A percentile compares a stretch with the other conserved stretches of the same genome.
Conservation (phyloP, 2,888 invertebrate genomes). For the Hedychridium roseum region DNA sequence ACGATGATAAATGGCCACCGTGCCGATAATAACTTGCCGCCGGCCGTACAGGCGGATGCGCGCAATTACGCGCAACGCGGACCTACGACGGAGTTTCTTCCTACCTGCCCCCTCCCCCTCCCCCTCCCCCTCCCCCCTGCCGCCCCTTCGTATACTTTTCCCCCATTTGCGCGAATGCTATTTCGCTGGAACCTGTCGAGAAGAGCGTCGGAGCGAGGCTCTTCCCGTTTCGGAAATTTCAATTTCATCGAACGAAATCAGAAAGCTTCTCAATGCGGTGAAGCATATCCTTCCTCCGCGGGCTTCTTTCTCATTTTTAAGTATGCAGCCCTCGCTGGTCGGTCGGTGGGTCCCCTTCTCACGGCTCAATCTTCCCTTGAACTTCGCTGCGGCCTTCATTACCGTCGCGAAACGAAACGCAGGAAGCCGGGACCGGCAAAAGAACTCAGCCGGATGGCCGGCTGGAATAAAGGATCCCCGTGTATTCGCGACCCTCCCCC, state of each 20-base stretch:
- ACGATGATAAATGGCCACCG: conserved; percentile 32
- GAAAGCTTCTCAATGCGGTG: too few relatives aligned
- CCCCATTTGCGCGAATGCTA: too few relatives aligned
- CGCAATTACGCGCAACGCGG: conserved; percentile 33
- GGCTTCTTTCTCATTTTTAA: not conserved
- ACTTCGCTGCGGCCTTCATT: conserved; percentile 12
- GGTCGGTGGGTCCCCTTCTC: not conserved
- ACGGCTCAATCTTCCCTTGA: not conserved
- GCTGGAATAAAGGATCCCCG: conserved; percentile 12
- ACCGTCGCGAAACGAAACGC: not conserved
- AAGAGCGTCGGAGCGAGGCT: too few relatives aligned
- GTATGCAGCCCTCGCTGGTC: not conserved
- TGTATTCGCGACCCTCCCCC: conserved; percentile 9
- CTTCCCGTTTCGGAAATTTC: too few relatives aligned
- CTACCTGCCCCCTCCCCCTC: not conserved
- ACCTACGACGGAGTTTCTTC: conserved; percentile 15
- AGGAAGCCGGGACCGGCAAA: conserved; percentile 4
- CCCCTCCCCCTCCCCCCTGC: not conserved
- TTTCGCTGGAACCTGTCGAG: too few relatives aligned
- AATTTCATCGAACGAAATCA: too few relatives aligned
- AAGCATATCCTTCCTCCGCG: too few relatives aligned
- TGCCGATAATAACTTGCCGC: conserved; percentile 36
- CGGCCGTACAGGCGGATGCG: conserved; percentile 22
- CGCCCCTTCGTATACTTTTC: too few relatives aligned
- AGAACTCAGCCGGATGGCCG: conserved; percentile 17